Conservation (phyloP, 1,140 invertebrate genomes). For the Acyrthosiphon pisum region DNA sequence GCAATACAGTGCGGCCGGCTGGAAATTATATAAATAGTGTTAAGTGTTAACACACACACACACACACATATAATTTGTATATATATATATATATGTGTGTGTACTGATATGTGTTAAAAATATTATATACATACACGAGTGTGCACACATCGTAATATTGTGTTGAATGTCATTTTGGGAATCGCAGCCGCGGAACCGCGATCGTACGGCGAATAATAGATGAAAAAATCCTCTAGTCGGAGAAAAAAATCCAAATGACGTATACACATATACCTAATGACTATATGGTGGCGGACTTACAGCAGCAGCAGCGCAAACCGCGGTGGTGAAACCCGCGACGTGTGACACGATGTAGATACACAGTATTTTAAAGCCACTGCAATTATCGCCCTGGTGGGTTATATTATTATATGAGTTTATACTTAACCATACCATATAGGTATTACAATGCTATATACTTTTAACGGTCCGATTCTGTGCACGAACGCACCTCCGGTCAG, state of each 20-base stretch:
- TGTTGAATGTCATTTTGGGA: background rate
- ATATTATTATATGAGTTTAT: background rate
- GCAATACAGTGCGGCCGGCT: background rate
- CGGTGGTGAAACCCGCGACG: background rate
- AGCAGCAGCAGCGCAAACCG: background rate
- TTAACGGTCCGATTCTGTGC: slow-evolving; percentile 55
- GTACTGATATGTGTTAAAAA: no score
- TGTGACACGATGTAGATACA: background rate
- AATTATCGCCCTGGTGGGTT: background rate
- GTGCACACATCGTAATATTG: no score
- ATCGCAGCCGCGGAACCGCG: background rate
- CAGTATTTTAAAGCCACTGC: background rate
- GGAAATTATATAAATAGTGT: background rate
- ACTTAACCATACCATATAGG: background rate
- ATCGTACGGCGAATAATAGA: background rate
- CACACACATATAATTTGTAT: no score
- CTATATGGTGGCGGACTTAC: background rate
- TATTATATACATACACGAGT: background rate
- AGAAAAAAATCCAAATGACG: background rate
- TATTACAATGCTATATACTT: background rate
- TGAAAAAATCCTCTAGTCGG: background rate
- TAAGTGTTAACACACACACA: no score
- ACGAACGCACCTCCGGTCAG: slow-evolving; percentile 30
- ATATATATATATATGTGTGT: no score
- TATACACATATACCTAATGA: background rate